These are phyloP conservation scores for Palythoa heliodiscus DNA, from an alignment of 92 coral and sea anemone genomes.

Conservation along the genomic window DNA sequence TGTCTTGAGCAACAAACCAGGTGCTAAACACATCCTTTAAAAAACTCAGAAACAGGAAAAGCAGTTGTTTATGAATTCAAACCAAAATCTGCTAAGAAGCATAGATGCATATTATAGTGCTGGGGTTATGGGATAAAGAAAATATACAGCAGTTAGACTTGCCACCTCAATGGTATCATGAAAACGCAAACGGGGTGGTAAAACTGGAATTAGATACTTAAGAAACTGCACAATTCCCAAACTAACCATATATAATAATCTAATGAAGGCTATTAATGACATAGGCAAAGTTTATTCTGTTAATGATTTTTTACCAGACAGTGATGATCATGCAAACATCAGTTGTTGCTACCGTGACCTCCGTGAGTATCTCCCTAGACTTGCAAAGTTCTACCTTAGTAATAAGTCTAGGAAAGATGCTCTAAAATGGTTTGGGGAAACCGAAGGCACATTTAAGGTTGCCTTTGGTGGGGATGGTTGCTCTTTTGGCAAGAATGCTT, in stretches of 20 bases:
- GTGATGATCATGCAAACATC: conserved; percentile 13
- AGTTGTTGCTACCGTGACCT: conserved; percentile 67
- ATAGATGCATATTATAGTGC: conserved; percentile 59
- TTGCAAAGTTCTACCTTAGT: conserved; percentile 46
- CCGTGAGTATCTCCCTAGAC: conserved; percentile 58
- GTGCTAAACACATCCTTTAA: conserved; percentile 30
- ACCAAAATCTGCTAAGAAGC: conserved; percentile 53
- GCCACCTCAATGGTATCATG: conserved; percentile 58
- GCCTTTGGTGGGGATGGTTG: conserved; percentile 16
- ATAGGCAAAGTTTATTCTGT: conserved; percentile 56
- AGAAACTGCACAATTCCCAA: conserved; percentile 58
- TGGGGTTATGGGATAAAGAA: conserved; percentile 69
- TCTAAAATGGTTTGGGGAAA: conserved; percentile 19
- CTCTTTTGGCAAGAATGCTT: not conserved
- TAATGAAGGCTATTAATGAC: conserved; percentile 46
- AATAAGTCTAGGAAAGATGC: not conserved
- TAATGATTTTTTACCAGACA: conserved; percentile 40
- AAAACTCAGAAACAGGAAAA: conserved; percentile 31
- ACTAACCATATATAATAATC: conserved; percentile 52
- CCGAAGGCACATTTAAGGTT: conserved; percentile 9
- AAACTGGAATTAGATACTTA: conserved; percentile 46
- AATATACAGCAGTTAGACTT: conserved; percentile 56
- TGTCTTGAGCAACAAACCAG: conserved; percentile 40
- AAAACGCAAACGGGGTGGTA: conserved; percentile 37
- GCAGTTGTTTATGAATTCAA: conserved; percentile 50